Percentiles rank a stretch among this genome's conserved stretches.
Evolutionary conservation across 2,888 invertebrate genomes (phyloP).

Genomic region (Oscheius sp.): DNA sequence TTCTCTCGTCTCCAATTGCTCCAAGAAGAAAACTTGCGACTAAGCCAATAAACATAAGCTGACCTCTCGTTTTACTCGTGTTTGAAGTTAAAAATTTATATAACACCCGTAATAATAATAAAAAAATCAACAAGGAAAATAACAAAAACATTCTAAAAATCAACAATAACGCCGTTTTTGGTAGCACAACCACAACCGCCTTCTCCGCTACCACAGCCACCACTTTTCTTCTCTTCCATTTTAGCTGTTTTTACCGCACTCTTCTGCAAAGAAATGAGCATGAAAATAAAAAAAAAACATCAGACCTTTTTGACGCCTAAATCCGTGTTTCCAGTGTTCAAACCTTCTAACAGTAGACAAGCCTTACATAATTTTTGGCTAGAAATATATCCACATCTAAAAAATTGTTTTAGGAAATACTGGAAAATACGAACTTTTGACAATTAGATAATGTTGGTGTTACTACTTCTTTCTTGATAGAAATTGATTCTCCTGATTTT

Average conservation of each 20-base stretch:
- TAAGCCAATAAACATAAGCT: too few relatives aligned
- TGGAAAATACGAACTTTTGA: constrained; percentile 40
- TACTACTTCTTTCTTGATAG: constrained; percentile 84
- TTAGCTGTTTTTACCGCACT: not conserved
- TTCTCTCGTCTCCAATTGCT: too few relatives aligned
- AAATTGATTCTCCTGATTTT: constrained; percentile 80
- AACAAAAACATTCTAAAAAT: constrained; percentile 1
- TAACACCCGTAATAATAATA: too few relatives aligned
- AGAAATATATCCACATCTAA: constrained; percentile 85
- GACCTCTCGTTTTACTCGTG: too few relatives aligned
- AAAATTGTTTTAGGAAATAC: not conserved
- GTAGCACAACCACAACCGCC: constrained; percentile 16
- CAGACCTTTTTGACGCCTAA: constrained; percentile 34
- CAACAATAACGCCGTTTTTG: not conserved
- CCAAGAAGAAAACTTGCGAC: too few relatives aligned
- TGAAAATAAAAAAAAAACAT: not conserved
- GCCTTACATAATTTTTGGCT: constrained; percentile 96
- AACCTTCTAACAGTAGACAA: constrained; percentile 91
- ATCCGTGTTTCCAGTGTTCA: constrained; percentile 78
- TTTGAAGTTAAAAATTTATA: too few relatives aligned
- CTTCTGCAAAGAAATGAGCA: not conserved
- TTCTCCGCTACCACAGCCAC: constrained; percentile 4
- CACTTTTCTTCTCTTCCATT: not conserved
- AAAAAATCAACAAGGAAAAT: not conserved
- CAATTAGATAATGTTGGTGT: constrained; percentile 78